These are phyloP conservation scores for Elephas maximus DNA, from an alignment of 2,113 vertebrate genomes.

Conservation along the genomic window DNA sequence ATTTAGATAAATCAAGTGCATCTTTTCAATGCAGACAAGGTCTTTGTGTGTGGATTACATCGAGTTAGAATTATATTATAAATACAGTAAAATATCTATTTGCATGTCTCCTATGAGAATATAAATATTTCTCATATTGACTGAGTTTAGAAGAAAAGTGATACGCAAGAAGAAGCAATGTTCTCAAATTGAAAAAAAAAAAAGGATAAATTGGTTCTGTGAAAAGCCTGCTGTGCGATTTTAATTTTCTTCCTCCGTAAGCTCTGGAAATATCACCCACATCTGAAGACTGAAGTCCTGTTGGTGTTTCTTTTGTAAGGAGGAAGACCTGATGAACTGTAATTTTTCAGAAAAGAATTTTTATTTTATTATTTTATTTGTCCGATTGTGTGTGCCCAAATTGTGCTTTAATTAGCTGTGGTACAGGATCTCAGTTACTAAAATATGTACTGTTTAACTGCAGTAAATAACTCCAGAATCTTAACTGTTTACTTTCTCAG, in stretches of 20 bases:
- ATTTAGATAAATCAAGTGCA: conserved; percentile 63
- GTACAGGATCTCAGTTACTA: conserved; percentile 56
- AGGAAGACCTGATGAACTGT: conserved; percentile 71
- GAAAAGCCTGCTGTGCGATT: conserved; percentile 70
- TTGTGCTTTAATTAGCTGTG: conserved; percentile 82
- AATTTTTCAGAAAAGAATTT: conserved; percentile 81
- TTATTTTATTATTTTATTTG: conserved; percentile 79
- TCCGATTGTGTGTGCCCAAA: conserved; percentile 65
- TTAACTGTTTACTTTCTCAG: conserved; percentile 33
- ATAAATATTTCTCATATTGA: conserved; percentile 58
- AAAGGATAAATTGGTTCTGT: conserved; percentile 61
- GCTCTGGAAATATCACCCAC: conserved; percentile 45
- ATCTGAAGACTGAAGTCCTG: conserved; percentile 69
- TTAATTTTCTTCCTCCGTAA: conserved; percentile 78
- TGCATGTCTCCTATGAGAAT: conserved; percentile 45
- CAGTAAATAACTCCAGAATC: conserved; percentile 47
- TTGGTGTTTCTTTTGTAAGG: conserved; percentile 82
- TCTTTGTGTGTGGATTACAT: conserved; percentile 4
- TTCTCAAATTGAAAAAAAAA: conserved; percentile 45
- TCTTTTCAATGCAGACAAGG: conserved; percentile 1
- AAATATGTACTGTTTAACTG: conserved; percentile 70
- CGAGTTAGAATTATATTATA: conserved; percentile 22
- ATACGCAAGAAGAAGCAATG: conserved; percentile 35
- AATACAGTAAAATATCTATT: conserved; percentile 24
- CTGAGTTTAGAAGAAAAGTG: conserved; percentile 57